Evolutionary conservation across 2,797 vertebrate genomes (phyloP).

Genomic region (Streptopelia turtur): DNA sequence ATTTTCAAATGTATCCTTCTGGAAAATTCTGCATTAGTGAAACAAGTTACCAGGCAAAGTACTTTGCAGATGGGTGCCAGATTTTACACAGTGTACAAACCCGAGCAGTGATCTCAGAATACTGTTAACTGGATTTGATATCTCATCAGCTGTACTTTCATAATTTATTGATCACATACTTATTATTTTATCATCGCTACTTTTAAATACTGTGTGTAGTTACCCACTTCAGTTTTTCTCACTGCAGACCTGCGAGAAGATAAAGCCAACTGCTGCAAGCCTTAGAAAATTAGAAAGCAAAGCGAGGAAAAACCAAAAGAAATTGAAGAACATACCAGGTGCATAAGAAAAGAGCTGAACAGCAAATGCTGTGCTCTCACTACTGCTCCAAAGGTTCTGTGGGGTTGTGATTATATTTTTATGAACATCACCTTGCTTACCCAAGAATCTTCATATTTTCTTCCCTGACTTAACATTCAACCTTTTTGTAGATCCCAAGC

Average conservation of each 20-base stretch:
- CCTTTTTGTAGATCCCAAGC: neutral
- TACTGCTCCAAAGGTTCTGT: neutral
- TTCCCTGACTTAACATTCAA: neutral
- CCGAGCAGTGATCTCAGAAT: neutral
- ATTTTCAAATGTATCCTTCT: neutral
- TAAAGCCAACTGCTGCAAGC: neutral
- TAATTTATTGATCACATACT: neutral
- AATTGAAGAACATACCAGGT: rapidly evolving
- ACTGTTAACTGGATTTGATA: neutral
- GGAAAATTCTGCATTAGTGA: neutral
- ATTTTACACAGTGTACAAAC: neutral
- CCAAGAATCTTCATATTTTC: neutral
- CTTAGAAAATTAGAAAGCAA: neutral
- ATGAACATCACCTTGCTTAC: neutral
- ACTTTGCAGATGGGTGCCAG: neutral
- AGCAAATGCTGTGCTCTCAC: neutral
- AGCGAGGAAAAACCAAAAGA: neutral
- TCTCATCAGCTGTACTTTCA: neutral
- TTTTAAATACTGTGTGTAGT: neutral
- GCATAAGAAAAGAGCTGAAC: neutral
- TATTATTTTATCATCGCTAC: neutral
- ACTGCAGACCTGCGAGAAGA: neutral
- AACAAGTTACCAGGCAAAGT: neutral
- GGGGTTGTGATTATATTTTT: neutral
- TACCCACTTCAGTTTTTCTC: neutral